phyloP scores from a whole-genome alignment of 2,888 invertebrate species.

The Dryobotodes eremita region DNA sequence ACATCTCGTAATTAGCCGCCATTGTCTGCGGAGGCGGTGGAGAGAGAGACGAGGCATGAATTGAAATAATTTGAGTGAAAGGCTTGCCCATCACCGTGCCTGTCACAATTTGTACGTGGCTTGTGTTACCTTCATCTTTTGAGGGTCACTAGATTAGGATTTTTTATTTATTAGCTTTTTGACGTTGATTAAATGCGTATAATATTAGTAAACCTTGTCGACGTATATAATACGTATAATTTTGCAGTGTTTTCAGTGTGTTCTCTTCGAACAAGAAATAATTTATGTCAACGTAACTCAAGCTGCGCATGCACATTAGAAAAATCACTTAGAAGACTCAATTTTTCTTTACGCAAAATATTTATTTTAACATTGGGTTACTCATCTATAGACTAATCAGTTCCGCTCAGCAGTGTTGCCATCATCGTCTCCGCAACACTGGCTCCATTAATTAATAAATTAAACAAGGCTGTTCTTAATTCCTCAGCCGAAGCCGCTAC shows the following conservation, averaged over 20 bases:
- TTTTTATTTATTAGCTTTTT: constrained; percentile 1
- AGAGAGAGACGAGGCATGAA: constrained; percentile 79
- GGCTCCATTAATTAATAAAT: constrained; percentile 90
- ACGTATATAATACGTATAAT: not conserved
- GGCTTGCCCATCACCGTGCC: constrained; percentile 71
- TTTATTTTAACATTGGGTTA: constrained; percentile 8
- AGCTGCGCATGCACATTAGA: not conserved
- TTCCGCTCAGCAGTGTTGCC: constrained; percentile 68
- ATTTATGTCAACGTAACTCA: not conserved
- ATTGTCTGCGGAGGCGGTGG: constrained; percentile 85
- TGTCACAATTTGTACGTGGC: constrained; percentile 66
- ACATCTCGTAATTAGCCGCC: constrained; percentile 89
- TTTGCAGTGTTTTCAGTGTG: not conserved
- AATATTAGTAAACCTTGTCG: not conserved
- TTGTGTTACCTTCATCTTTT: constrained; percentile 30
- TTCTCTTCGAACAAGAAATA: not conserved
- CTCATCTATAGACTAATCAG: constrained; percentile 69
- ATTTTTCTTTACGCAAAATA: not conserved
- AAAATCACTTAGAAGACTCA: not conserved
- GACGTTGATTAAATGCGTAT: not conserved
- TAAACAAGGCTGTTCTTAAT: constrained; percentile 89
- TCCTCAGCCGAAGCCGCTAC: constrained; percentile 84
- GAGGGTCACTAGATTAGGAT: constrained; percentile 17
- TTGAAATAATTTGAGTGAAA: constrained; percentile 80
- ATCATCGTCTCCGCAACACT: constrained; percentile 82